Evolutionary conservation across 2,888 invertebrate genomes (phyloP).

Genomic region (Lutraria lutraria): DNA sequence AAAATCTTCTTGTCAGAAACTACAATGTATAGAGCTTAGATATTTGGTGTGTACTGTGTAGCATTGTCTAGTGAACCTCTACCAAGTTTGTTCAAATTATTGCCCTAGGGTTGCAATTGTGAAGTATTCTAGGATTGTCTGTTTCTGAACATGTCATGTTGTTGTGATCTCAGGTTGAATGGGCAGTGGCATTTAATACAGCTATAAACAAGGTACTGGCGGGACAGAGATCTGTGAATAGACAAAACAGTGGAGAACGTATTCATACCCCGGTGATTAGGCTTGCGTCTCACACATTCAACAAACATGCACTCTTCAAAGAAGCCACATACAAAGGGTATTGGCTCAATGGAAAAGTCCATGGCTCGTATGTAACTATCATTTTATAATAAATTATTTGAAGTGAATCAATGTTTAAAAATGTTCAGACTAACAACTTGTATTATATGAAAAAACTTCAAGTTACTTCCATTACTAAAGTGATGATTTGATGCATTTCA

Average conservation of each 20-base stretch:
- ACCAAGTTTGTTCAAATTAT: too few species aligned
- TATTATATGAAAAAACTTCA: too few species aligned
- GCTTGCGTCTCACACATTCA: conserved; percentile 91
- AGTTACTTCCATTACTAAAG: too few species aligned
- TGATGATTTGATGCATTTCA: too few species aligned
- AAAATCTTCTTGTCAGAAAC: too few species aligned
- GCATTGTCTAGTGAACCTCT: too few species aligned
- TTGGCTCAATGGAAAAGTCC: conserved; percentile 94
- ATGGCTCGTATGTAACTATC: conserved; percentile 89
- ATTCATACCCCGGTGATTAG: conserved; percentile 91
- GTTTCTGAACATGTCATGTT: background rate
- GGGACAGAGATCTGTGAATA: conserved; percentile 88
- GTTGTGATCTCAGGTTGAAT: conserved; percentile 75
- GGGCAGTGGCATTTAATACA: conserved; percentile 91
- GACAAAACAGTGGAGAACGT: conserved; percentile 80
- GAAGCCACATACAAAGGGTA: conserved; percentile 93
- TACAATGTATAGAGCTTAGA: too few species aligned
- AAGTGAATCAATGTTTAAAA: too few species aligned
- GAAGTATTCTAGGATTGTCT: background rate
- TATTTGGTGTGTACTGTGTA: too few species aligned
- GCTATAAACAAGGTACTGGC: conserved; percentile 90
- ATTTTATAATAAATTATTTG: background rate
- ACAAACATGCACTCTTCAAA: conserved; percentile 91
- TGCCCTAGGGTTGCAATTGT: too few species aligned
- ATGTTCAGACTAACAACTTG: too few species aligned